These are phyloP conservation scores for Osmoderma eremita DNA, from an alignment of 2,888 invertebrate species.

Conservation along the genomic window DNA sequence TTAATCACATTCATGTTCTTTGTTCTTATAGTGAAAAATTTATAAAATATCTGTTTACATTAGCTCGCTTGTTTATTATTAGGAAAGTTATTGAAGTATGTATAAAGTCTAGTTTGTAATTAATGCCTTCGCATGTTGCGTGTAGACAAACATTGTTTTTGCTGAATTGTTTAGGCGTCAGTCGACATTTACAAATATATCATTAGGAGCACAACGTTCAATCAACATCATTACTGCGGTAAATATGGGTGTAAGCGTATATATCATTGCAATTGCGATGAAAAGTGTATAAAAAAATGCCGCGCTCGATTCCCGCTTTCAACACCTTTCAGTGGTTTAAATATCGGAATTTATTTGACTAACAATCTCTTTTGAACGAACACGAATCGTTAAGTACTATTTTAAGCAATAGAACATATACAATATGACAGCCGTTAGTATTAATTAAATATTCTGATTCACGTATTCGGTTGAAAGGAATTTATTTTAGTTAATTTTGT, in stretches of 20 bases:
- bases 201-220: slow-evolving; percentile 25
- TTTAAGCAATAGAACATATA: too few species aligned
- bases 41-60: neutral
- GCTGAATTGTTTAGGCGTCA: slow-evolving; percentile 36
- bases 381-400: neutral
- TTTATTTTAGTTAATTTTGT: too few species aligned
- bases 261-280: slow-evolving; percentile 21
- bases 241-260: slow-evolving; percentile 25
- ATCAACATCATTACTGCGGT: slow-evolving; percentile 28
- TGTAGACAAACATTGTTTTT: slow-evolving; percentile 35
- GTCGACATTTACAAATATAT: slow-evolving; percentile 35
- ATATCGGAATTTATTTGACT: slow-evolving; percentile 6
- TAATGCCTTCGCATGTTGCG: slow-evolving; percentile 33
- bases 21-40: neutral
- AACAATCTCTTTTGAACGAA: slow-evolving; percentile 17
- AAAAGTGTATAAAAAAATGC: slow-evolving; percentile 7
- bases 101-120: slow-evolving; percentile 20
- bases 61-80: slow-evolving; percentile 7
- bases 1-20: neutral
- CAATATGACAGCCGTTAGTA: too few species aligned
- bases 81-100: slow-evolving; percentile 25
- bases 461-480: too few species aligned
- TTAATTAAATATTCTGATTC: too few species aligned
- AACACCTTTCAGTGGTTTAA: slow-evolving; percentile 1
- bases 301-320: neutral